Conservation (phyloP, 2,888 invertebrate species). For the Harpalus rubripes region DNA sequence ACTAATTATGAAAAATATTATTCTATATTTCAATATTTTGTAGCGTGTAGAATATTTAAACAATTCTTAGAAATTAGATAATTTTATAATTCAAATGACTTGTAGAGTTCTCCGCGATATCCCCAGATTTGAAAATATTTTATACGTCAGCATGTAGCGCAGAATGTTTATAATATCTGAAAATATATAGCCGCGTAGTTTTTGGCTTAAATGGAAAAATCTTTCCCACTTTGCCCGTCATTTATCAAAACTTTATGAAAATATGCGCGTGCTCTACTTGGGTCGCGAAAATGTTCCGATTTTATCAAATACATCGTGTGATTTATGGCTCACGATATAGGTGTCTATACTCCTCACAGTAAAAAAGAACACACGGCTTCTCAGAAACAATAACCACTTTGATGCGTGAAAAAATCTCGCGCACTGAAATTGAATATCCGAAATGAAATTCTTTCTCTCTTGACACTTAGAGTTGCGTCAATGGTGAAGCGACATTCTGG, state of each 20-base stretch:
- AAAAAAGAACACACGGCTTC: conserved; percentile 51
- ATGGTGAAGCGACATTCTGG: not conserved
- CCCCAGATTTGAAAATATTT: conserved; percentile 1
- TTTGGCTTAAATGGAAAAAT: conserved; percentile 60
- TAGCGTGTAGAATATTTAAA: too few relatives aligned
- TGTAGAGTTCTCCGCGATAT: not conserved
- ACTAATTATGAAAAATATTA: too few relatives aligned
- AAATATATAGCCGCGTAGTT: conserved; percentile 40
- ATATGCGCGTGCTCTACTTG: conserved; percentile 56
- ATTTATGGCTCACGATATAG: conserved; percentile 59
- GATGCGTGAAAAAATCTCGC: conserved; percentile 55
- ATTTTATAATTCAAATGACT: not conserved
- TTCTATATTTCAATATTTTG: too few relatives aligned
- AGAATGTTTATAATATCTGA: conserved; percentile 17
- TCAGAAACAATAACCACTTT: conserved; percentile 62
- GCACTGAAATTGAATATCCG: conserved; percentile 59
- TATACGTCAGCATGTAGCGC: conserved; percentile 22
- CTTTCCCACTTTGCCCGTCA: conserved; percentile 64
- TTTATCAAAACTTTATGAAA: conserved; percentile 66
- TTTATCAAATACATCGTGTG: conserved; percentile 60
- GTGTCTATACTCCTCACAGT: conserved; percentile 59
- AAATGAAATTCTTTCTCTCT: conserved; percentile 58
- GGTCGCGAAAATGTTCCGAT: conserved; percentile 52
- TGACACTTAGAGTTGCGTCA: conserved; percentile 7
- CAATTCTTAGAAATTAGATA: too few relatives aligned